Conservation (phyloP, 2,888 invertebrate genomes). For the Tenthredo amoena region DNA sequence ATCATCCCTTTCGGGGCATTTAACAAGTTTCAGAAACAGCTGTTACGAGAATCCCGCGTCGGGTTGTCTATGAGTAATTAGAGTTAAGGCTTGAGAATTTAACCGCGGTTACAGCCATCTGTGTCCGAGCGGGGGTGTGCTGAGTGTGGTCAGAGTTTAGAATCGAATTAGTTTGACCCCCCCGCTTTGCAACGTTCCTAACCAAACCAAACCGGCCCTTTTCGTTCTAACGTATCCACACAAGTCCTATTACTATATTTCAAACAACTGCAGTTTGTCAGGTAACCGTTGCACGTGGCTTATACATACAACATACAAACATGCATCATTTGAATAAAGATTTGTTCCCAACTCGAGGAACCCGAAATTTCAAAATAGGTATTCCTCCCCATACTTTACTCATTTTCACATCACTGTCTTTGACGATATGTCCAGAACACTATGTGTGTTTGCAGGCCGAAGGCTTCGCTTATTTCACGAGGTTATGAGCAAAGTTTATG, state of each 20-base stretch:
- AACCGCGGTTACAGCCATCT: conserved; percentile 78
- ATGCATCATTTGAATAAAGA: conserved; percentile 45
- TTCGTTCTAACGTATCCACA: conserved; percentile 62
- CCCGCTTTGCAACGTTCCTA: conserved; percentile 59
- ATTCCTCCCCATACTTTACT: neutral
- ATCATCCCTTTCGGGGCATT: conserved; percentile 61
- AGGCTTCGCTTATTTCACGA: conserved; percentile 64
- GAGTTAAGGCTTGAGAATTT: conserved; percentile 78
- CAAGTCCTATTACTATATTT: conserved; percentile 57
- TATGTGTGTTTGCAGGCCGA: conserved; percentile 40
- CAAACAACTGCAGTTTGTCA: conserved; percentile 69
- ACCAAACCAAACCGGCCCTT: conserved; percentile 58
- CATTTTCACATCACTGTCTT: neutral
- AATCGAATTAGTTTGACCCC: conserved; percentile 78
- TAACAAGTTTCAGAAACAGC: conserved; percentile 77
- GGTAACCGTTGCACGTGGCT: conserved; percentile 66
- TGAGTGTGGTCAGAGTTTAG: conserved; percentile 77
- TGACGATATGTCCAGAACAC: conserved; percentile 24
- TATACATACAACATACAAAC: conserved; percentile 67
- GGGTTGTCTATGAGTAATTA: conserved; percentile 78
- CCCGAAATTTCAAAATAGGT: neutral
- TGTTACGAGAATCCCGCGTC: conserved; percentile 73
- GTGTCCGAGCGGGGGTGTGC: conserved; percentile 72
- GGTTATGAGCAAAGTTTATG: conserved; percentile 76
- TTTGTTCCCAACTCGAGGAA: neutral